phyloP scores from a whole-genome alignment of 2,888 invertebrate genomes.

The Suillia variegata region DNA sequence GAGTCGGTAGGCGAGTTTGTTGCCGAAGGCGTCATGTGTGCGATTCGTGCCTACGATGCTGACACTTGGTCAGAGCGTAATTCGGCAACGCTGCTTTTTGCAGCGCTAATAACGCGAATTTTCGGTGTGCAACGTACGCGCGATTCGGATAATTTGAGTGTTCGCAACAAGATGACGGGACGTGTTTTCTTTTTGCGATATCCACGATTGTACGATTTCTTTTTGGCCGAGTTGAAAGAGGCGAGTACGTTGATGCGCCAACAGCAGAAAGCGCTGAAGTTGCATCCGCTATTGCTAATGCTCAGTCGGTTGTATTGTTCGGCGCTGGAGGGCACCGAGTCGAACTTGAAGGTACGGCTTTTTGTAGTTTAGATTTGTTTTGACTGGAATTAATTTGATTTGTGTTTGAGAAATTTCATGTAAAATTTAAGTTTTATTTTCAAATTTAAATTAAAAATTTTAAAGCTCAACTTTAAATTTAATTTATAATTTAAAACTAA shows the following conservation, averaged over 20 bases:
- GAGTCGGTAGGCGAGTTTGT: constrained; percentile 74
- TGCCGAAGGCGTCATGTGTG: constrained; percentile 71
- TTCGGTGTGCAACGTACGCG: constrained; percentile 81
- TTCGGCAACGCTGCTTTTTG: constrained; percentile 82
- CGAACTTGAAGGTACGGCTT: constrained; percentile 69
- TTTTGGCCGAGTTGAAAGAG: constrained; percentile 61
- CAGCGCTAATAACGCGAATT: constrained; percentile 80
- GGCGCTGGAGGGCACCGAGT: constrained; percentile 71
- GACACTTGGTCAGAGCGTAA: constrained; percentile 83
- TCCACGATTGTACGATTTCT: constrained; percentile 65
- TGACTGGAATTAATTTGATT: background rate
- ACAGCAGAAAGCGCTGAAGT: constrained; percentile 62
- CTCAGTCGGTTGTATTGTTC: constrained; percentile 80
- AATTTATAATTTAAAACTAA: constrained; percentile 31
- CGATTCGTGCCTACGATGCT: constrained; percentile 76
- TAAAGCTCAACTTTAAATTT: constrained; percentile 29
- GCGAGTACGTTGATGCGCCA: constrained; percentile 38
- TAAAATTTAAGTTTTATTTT: background rate
- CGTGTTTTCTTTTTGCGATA: constrained; percentile 78
- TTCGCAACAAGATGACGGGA: constrained; percentile 74
- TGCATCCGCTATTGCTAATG: constrained; percentile 79
- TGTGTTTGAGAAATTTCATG: background rate
- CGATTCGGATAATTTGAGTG: constrained; percentile 65
- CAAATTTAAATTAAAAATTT: constrained; percentile 24
- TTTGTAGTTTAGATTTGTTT: background rate